These are phyloP conservation scores for Cybosia mesomella DNA, from an alignment of 2,888 invertebrate species.

Conservation along the genomic window DNA sequence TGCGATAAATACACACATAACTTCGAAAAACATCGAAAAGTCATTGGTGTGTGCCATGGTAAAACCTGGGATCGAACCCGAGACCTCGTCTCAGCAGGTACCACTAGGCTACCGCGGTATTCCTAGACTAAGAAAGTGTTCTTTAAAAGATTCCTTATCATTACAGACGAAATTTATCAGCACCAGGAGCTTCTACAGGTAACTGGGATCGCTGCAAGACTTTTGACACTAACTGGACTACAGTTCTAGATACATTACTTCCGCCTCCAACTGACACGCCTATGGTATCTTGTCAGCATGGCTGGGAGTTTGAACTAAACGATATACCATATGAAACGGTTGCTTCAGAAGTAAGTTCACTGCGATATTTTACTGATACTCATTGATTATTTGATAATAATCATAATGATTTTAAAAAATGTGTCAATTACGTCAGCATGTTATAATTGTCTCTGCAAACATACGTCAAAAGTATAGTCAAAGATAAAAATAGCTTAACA, in stretches of 20 bases:
- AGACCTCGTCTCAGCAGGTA: too few species aligned
- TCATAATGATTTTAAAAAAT: background rate
- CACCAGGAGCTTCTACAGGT: conserved; percentile 56
- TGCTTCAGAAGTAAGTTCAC: conserved; percentile 68
- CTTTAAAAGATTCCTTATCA: background rate
- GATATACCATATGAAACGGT: conserved; percentile 78
- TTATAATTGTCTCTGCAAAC: too few species aligned
- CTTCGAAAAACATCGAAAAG: too few species aligned
- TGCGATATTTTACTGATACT: background rate
- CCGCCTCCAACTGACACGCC: conserved; percentile 64
- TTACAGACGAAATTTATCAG: conserved; percentile 73
- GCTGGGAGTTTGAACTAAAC: conserved; percentile 75
- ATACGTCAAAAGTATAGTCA: background rate
- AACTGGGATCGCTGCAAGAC: conserved; percentile 70
- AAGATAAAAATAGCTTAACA: background rate
- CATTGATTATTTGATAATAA: background rate
- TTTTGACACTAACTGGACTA: conserved; percentile 72
- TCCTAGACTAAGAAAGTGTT: background rate
- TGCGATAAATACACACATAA: too few species aligned
- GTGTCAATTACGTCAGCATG: too few species aligned
- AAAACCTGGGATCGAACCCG: too few species aligned
- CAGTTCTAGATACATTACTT: conserved; percentile 64
- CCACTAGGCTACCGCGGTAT: too few species aligned
- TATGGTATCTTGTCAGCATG: conserved; percentile 62
- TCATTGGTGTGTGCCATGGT: too few species aligned